phyloP scores from a whole-genome alignment of 2,113 vertebrate species.

The Synodontis membranacea region DNA sequence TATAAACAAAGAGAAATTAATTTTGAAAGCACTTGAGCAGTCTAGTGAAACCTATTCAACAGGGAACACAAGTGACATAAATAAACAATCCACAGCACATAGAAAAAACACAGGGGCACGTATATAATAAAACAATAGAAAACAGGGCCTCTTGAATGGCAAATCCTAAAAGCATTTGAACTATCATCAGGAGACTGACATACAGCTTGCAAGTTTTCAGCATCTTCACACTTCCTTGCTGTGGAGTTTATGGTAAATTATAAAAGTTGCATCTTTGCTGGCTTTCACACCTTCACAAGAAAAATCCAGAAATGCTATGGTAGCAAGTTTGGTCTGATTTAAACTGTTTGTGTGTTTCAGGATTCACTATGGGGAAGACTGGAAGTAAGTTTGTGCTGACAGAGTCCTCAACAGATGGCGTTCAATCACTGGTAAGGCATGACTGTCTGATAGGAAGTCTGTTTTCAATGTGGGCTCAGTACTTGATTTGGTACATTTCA shows the following conservation, averaged over 20 bases:
- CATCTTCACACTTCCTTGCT: background rate
- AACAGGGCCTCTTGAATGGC: background rate
- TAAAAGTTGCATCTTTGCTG: background rate
- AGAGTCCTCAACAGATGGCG: conserved; percentile 66
- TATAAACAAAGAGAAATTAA: background rate
- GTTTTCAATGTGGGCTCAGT: background rate
- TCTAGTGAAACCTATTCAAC: background rate
- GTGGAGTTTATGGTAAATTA: background rate
- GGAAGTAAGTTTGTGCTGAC: conserved; percentile 71
- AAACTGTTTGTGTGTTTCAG: conserved; percentile 26
- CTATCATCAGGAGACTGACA: background rate
- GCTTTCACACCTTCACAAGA: background rate
- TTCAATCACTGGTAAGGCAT: conserved; percentile 67
- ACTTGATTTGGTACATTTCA: background rate
- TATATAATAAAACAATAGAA: background rate
- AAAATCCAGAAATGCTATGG: background rate
- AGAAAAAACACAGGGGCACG: too few relatives aligned
- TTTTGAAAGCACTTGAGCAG: background rate
- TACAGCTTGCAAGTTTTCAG: background rate
- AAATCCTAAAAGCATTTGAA: background rate
- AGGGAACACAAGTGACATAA: background rate
- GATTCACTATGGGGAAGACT: conserved; percentile 66
- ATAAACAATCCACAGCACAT: background rate
- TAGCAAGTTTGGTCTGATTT: background rate
- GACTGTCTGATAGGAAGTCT: background rate